Base-by-base conservation (phyloP, 2,113 vertebrate genomes). In the Aldabrachelys gigantea region DNA sequence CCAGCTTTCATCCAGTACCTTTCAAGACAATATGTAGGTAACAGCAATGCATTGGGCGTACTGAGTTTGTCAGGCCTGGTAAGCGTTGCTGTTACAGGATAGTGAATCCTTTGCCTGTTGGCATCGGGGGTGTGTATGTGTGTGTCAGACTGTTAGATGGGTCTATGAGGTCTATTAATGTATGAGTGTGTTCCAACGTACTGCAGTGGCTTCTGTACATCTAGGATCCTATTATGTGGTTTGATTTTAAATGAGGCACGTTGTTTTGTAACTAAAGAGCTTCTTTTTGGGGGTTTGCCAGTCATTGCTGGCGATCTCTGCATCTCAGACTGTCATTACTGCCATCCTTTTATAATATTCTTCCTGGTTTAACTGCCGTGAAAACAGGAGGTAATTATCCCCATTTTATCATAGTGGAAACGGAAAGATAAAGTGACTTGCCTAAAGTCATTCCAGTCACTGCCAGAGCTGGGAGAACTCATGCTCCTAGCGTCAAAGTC, bases 391-490 rank as follows among this genome's bases (percentile, higher is more conserved):
- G 75, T 22, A 44, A 9, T 79, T 27, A 31, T n/a, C 79, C 27
- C 8, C 52, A 79, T 87, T n/a, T 76, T 83, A 87, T 80, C 50
- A 35, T 53, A 2, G 52, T 1, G 1, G 3, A 5, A 79, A 69
- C 24, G 80, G 80, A 92, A 86, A 85, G 89, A 31, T 24, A 31
- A 27, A 76, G 11, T 82, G 29, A 84, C 81, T 94, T 72, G 78
- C 0, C 0, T n/a, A 21, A 12, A 79, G 31, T 41, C 29, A 78
- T 8, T 21, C 10, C 49, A 80, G 53, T 79, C 9, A 69, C 76
- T 80, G 38, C 17, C 83, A 38, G 25, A 44, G 79, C 81, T 91
- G 62, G 29, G 87, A 82, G 41, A 93, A 76, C 9, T 54, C 16
- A 8, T 19, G 31, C 21, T 11, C 29, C 31, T 84, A 22, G 19